These are phyloP conservation scores for Creontiades dilutus DNA, from an alignment of 2,888 invertebrate genomes.

Conservation along the genomic window DNA sequence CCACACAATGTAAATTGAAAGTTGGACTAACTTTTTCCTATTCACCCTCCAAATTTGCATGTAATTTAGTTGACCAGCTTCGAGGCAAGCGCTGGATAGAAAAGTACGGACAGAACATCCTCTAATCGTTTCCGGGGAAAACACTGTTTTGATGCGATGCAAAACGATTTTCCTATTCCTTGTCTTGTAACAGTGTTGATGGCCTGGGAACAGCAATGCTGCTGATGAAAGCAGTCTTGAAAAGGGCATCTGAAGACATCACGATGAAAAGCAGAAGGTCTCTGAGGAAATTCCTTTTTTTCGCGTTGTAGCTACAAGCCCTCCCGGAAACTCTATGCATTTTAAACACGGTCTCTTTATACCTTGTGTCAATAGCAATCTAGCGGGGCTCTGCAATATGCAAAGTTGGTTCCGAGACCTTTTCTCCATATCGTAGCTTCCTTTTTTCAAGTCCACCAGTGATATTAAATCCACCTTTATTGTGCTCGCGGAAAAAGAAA, in stretches of 20 bases:
- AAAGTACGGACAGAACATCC: no score
- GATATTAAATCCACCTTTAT: constrained; percentile 71
- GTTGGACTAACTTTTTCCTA: no score
- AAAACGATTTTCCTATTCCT: background rate
- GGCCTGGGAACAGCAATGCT: constrained; percentile 13
- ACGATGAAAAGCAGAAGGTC: constrained; percentile 70
- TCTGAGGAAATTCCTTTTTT: constrained; percentile 63
- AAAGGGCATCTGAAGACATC: constrained; percentile 71
- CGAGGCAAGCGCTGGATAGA: no score
- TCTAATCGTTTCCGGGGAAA: no score
- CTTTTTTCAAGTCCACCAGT: constrained; percentile 66
- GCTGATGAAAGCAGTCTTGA: constrained; percentile 64
- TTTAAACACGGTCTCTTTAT: constrained; percentile 73
- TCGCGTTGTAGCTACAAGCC: background rate
- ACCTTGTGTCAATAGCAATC: constrained; percentile 74
- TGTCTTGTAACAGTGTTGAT: constrained; percentile 6
- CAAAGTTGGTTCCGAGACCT: constrained; percentile 69
- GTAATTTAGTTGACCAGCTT: no score
- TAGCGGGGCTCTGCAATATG: constrained; percentile 69
- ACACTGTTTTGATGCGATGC: background rate
- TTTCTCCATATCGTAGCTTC: constrained; percentile 69
- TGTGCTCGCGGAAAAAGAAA: constrained; percentile 58
- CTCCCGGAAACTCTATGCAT: constrained; percentile 70
- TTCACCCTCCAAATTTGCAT: no score
- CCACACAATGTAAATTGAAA: no score